Percentiles rank a stretch among this genome's conserved stretches.
These are phyloP conservation scores for Brachionus sp. DNA, from an alignment of 1,140 invertebrate species.

Conservation along the genomic window DNA sequence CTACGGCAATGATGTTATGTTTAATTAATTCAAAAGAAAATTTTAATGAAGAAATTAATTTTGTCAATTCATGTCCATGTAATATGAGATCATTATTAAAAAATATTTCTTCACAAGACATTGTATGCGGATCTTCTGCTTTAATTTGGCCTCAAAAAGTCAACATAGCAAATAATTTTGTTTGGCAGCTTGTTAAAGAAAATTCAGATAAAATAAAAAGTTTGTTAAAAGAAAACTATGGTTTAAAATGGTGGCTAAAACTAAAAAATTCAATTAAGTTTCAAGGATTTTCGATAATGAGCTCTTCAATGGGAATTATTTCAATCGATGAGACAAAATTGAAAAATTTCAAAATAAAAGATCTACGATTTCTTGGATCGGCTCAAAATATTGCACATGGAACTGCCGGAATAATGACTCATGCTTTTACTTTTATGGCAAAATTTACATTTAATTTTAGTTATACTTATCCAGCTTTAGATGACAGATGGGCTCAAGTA, in stretches of 20 bases:
- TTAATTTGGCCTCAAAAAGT: conserved; percentile 25
- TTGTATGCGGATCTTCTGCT: conserved; percentile 30
- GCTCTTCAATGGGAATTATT: conserved; percentile 41
- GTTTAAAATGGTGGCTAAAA: conserved; percentile 36
- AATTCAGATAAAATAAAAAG: background rate
- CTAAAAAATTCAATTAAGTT: background rate
- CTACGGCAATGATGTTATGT: background rate
- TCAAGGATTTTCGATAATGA: conserved; percentile 38
- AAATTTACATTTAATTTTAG: conserved; percentile 44
- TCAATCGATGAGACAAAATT: background rate
- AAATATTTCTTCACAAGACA: background rate
- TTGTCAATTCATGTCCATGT: conserved; percentile 35
- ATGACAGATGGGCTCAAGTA: conserved; percentile 2
- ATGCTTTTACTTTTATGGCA: conserved; percentile 10
- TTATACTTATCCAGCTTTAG: conserved; percentile 25
- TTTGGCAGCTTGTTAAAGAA: background rate
- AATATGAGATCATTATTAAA: conserved; percentile 13
- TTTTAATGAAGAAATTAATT: background rate
- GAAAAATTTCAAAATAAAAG: background rate
- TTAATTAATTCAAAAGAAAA: background rate
- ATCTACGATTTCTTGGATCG: conserved; percentile 32
- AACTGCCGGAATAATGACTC: background rate
- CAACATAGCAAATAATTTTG: background rate
- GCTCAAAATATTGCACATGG: background rate
- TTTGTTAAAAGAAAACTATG: background rate